Evolutionary conservation across 2,888 invertebrate genomes (phyloP).

Genomic region (Anagyrus pseudococci): DNA sequence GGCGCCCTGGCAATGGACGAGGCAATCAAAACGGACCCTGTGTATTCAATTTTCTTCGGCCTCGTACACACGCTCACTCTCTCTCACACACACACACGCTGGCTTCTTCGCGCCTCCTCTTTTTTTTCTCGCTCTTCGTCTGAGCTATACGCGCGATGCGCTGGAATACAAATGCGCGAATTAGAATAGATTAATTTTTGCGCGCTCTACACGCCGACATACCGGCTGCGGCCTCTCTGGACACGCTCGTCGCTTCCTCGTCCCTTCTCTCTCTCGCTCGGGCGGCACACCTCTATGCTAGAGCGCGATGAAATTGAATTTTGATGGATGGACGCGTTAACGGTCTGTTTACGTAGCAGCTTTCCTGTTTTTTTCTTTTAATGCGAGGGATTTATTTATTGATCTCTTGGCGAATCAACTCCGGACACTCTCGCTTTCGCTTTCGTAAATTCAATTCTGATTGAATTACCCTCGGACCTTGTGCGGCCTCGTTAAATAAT

Average conservation of each 20-base stretch:
- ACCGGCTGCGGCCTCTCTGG: neutral
- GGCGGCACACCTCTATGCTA: neutral
- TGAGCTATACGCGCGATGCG: neutral
- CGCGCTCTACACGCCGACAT: neutral
- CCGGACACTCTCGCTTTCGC: too few species aligned
- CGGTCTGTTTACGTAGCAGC: neutral
- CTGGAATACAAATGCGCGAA: constrained; percentile 34
- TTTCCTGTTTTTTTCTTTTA: neutral
- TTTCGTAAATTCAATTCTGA: too few species aligned
- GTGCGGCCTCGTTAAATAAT: too few species aligned
- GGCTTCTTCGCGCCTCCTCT: neutral
- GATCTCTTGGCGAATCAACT: neutral
- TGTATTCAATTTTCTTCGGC: constrained; percentile 30
- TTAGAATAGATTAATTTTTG: constrained; percentile 34
- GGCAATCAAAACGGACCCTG: constrained; percentile 34
- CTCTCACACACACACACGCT: neutral
- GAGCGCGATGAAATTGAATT: constrained; percentile 15
- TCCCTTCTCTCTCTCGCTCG: too few species aligned
- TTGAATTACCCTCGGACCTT: too few species aligned
- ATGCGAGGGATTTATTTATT: neutral
- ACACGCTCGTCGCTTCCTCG: neutral
- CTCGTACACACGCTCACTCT: neutral
- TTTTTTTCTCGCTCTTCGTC: constrained; percentile 1
- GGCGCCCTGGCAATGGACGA: constrained; percentile 14
- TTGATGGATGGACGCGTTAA: constrained; percentile 4